Evolutionary conservation across 2,888 invertebrate species (phyloP).

Genomic region (Macrosoma leucophasiata): DNA sequence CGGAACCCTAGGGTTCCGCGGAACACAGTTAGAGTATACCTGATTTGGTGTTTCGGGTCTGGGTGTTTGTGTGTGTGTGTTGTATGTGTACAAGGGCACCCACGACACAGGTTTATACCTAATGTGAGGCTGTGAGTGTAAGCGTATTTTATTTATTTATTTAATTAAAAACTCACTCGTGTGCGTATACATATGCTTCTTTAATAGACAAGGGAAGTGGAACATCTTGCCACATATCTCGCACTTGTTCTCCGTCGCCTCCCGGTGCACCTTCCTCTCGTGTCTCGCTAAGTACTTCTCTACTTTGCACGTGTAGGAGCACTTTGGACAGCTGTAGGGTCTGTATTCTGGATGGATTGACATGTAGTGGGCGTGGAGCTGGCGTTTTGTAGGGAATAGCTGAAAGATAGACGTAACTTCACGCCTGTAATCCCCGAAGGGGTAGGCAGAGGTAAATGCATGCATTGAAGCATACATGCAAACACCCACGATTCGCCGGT

Average conservation of each 20-base stretch:
- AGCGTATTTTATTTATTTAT: background rate
- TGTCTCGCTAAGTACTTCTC: constrained; percentile 40
- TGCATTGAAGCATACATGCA: too few relatives aligned
- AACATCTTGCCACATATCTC: constrained; percentile 38
- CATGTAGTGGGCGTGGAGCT: constrained; percentile 28
- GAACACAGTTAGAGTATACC: too few relatives aligned
- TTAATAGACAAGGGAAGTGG: constrained; percentile 30
- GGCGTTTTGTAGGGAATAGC: constrained; percentile 27
- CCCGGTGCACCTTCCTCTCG: constrained; percentile 29
- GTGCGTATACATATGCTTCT: constrained; percentile 40
- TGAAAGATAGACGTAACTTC: too few relatives aligned
- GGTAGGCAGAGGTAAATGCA: too few relatives aligned
- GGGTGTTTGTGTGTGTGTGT: too few relatives aligned
- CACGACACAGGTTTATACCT: too few relatives aligned
- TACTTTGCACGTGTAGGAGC: constrained; percentile 36
- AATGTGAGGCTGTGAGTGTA: too few relatives aligned
- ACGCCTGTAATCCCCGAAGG: too few relatives aligned
- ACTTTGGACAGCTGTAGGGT: constrained; percentile 35
- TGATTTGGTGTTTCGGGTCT: too few relatives aligned
- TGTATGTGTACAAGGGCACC: too few relatives aligned
- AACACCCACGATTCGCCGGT: too few relatives aligned
- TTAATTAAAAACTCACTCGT: constrained; percentile 30
- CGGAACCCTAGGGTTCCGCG: too few relatives aligned
- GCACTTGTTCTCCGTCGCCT: constrained; percentile 31
- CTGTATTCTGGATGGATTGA: constrained; percentile 29